Evolutionary conservation across 2,113 vertebrate species (phyloP), one percentile per base, ranked within the genome.

Genomic region (Apteryx owenii): DNA sequence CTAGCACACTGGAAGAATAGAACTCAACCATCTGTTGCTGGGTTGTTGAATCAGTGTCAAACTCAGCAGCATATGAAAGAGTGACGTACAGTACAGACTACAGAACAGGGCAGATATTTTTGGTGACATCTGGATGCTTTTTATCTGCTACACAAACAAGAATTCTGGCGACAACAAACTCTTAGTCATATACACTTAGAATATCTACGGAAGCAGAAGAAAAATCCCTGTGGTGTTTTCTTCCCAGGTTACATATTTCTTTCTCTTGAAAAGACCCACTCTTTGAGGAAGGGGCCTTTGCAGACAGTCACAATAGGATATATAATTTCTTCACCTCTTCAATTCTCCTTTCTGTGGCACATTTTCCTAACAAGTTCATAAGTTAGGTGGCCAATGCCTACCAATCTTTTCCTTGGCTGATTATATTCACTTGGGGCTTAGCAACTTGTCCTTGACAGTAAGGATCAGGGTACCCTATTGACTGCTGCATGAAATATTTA

Each of bases 61-160:
- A 89, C 87, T 87, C 78, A 18, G 90, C 76, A 82, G 93, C 92
- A 58, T 85, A 91, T 93, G 95, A 93, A 68, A 65, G 40, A 85
- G 82, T 94, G 92, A 97, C 28, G 26, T 90, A 36, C 66, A 38
- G 92, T 71, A 65, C 81, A 91, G 90, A 44, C 82, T 76, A 58
- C 4, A 1, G 93, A 96, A 75, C 85, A 90, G 93, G 93, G 91
- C 85, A 93, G 86, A 92, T 97, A 91, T 95, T 97, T 96, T 85
- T 82, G 82, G 88, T 95, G 95, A 92, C 96, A 97, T 96, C 96
- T 97, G 96, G 94, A 90, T 96, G 71, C 92, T 89, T 98, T 96
- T 93, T 80, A 91, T 96, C 93, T 91, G 61, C 87, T 85, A 12
- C 77, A 91, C 64, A 94, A 94, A 90, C 90, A 94, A 89, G 83